Conservation (phyloP, 2,888 invertebrate genomes). For the Acheta domesticus region DNA sequence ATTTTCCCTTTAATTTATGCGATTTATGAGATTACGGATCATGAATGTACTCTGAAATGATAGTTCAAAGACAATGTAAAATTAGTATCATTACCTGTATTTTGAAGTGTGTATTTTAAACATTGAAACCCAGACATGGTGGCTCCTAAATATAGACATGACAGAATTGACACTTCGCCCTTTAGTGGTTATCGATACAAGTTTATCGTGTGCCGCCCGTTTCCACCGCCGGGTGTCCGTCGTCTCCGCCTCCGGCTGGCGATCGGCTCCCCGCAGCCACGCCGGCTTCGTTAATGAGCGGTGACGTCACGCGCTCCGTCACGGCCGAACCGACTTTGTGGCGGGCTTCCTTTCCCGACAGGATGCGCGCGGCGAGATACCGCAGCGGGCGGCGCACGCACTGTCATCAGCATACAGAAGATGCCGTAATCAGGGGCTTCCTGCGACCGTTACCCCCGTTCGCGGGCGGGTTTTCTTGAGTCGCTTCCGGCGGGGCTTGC, state of each 20-base stretch:
- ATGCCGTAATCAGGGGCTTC: background rate
- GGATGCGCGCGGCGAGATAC: background rate
- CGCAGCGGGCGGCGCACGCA: background rate
- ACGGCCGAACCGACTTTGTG: background rate
- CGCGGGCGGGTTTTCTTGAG: constrained; percentile 8
- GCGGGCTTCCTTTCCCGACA: constrained; percentile 7
- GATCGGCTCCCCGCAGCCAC: background rate
- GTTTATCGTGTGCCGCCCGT: no score
- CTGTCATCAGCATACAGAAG: background rate
- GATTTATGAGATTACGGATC: no score
- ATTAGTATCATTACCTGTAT: no score
- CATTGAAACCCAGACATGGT: no score
- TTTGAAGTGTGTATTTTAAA: no score
- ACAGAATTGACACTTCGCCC: no score
- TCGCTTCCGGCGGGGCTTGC: background rate
- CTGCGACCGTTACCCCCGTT: constrained; percentile 11
- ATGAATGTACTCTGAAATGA: no score
- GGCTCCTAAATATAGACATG: no score
- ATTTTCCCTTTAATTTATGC: no score
- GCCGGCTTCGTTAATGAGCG: background rate
- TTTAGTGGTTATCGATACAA: no score
- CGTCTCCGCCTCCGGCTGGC: background rate
- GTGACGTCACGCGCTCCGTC: constrained; percentile 5
- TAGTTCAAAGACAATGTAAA: no score
- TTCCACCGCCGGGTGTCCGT: no score